Base-by-base conservation (phyloP, 2,888 invertebrate genomes). In the Spodoptera exigua region DNA sequence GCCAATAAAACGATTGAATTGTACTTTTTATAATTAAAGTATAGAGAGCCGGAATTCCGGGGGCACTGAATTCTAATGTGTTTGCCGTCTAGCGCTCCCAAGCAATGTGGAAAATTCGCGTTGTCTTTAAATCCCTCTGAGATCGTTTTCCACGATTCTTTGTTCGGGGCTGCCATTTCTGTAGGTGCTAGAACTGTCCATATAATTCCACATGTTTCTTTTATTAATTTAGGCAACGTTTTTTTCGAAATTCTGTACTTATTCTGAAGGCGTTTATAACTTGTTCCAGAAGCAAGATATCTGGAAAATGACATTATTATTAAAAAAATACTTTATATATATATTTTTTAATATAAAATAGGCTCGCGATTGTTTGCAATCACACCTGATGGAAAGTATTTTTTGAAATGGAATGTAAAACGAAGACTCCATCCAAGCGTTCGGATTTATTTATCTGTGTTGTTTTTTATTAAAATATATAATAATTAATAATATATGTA, bases 161-260 rank as follows among this genome's bases (percentile, higher is more conserved):
- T 67, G 60, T 54, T 63, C 41, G 63, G 57, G 54, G 58, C 58
- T 64, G 64, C 64, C 61, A 68, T 68, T 61, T 68, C 68, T 68
- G 61, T 61, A 64, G 61, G 61, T 68, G 62, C 62, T 63, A 62
- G 59, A 16, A 53, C 53, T 62, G 27, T 56, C 59, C 61, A 59
- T 59, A 62, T 60, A 67, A 56, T 61, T 68, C 61, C 61, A 64
- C 52, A 61, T 61, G 67, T 67, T 63, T 63, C 60, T 63, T 60
- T 63, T 63, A 68, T 63, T 67, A 62, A 48, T 62, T 59, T 62
- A 60, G 44, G 13, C 49, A 59, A 62, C 56, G 55, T 62, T 62
- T 67, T 62, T 62, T 58, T 61, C 58, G 57, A 66, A 66, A 66
- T 66, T 58, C 51, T 66, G 66, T 66, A 66, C 61, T 58, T 61